Evolutionary conservation across 2,113 vertebrate genomes (phyloP).

Genomic region (Lampris megalopsis): DNA sequence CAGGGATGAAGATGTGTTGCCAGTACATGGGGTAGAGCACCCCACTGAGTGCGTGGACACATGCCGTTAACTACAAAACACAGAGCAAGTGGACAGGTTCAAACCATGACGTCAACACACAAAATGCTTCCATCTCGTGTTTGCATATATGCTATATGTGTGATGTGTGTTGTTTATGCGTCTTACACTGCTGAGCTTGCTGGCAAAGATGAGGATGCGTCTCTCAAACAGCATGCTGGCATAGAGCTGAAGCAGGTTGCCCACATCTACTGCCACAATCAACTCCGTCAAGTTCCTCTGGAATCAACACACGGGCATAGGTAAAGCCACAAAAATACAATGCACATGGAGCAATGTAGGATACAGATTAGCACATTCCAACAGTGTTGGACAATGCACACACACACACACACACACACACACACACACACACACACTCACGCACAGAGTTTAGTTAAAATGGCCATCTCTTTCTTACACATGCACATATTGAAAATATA

Average conservation of each 20-base stretch:
- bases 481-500: no score
- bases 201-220: conserved; percentile 87
- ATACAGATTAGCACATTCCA: conserved; percentile 25
- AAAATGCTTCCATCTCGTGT: neutral
- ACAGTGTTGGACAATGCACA: conserved; percentile 5
- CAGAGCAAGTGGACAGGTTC: conserved; percentile 5
- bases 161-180: neutral
- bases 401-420: conserved; percentile 5
- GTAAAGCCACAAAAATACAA: neutral
- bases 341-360: conserved; percentile 2
- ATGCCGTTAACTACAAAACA: conserved; percentile 86
- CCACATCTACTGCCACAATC: conserved; percentile 88
- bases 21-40: conserved; percentile 92
- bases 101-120: conserved; percentile 6
- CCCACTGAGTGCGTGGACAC: conserved; percentile 86
- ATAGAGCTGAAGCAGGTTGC: conserved; percentile 88
- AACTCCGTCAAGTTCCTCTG: conserved; percentile 93
- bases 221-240: conserved; percentile 91
- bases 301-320: conserved; percentile 22
- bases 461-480: no score
- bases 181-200: conserved; percentile 92
- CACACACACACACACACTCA: neutral
- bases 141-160: conserved; percentile 17
- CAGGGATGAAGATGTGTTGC: conserved; percentile 94
- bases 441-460: neutral